Evolutionary conservation across 2,113 vertebrate species (phyloP), one percentile per base, ranked within the genome.

Genomic region (Saccopteryx leptura): DNA sequence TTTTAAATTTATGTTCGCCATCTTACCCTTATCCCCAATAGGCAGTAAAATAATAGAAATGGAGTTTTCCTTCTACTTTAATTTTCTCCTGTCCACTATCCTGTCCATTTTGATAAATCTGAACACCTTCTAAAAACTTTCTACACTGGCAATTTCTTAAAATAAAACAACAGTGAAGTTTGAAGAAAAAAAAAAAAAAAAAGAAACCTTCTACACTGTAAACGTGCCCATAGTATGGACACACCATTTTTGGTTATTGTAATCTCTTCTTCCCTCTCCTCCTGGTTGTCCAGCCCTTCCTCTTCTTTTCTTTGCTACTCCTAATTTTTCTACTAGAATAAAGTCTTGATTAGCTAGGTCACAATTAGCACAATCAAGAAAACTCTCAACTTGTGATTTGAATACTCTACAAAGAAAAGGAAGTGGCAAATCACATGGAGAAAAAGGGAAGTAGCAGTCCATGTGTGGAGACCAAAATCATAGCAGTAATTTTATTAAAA

Each of bases 301-400:
- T 88, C 31, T 89, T 12, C 18, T 28, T 76, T n/a, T 78, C n/a
- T 8, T 11, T 33, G 17, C 11, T 13, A 11, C 13, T 5, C 31
- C 26, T 58, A 18, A 46, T 66, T 86, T 61, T 82, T 9, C 18
- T 72, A 81, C 17, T 74, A 50, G 12, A 86, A 76, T 82, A 75
- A 74, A 94, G 74, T 74, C 46, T 78, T 76, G 6, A 75, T 90
- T 52, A 91, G 15, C 14, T 14, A 61, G 19, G 91, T 90, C 14
- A 93, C 26, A 93, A 68, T 46, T 21, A 93, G 69, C 18, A 88
- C 17, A 88, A 76, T 69, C 65, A 78, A 96, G 72, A 97, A 19
- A 88, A 79, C 31, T 89, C 50, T 82, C 52, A 74, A 75, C 2
- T 82, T 46, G 75, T 75, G 18, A 80, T 85, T 88, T 91, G 52